A percentile compares a stretch with the other conserved stretches of the same genome.
Conservation (phyloP, 2,113 vertebrate species). For the Notarius quadriscutis region DNA sequence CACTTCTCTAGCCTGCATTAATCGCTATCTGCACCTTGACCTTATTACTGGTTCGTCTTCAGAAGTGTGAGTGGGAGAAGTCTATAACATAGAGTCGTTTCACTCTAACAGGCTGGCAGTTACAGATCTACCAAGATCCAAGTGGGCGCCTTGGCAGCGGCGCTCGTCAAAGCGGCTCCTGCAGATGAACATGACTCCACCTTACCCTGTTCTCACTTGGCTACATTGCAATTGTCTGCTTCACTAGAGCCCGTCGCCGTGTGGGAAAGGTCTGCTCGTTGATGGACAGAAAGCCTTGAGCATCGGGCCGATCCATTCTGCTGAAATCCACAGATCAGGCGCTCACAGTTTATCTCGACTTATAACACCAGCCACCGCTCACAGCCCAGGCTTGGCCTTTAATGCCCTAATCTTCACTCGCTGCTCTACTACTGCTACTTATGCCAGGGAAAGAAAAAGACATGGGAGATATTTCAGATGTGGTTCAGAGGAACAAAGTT, state of each 20-base stretch:
- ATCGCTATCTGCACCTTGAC: not conserved
- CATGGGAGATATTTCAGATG: conserved; percentile 48
- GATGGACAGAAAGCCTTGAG: conserved; percentile 73
- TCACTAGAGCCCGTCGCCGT: conserved; percentile 76
- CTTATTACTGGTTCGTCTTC: not conserved
- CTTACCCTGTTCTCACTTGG: conserved; percentile 77
- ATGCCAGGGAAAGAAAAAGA: conserved; percentile 40
- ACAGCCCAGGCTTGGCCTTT: conserved; percentile 39
- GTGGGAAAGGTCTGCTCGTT: conserved; percentile 76
- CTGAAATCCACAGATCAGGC: conserved; percentile 67
- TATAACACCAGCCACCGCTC: conserved; percentile 6
- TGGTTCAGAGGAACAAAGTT: conserved; percentile 25
- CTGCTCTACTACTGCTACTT: conserved; percentile 30
- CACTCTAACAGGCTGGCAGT: conserved; percentile 60
- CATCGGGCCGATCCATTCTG: conserved; percentile 73
- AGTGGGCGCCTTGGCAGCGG: conserved; percentile 56
- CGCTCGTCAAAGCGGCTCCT: conserved; percentile 56
- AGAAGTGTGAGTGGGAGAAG: conserved; percentile 23
- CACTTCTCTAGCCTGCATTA: not conserved
- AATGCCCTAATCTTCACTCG: conserved; percentile 46
- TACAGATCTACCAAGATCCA: conserved; percentile 66
- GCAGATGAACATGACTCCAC: conserved; percentile 76
- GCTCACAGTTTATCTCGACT: conserved; percentile 71
- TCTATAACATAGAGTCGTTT: conserved; percentile 34
- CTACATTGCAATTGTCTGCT: conserved; percentile 82